Base-by-base conservation (phyloP, 2,888 invertebrate species). In the Rhimphoctona megacephalus region DNA sequence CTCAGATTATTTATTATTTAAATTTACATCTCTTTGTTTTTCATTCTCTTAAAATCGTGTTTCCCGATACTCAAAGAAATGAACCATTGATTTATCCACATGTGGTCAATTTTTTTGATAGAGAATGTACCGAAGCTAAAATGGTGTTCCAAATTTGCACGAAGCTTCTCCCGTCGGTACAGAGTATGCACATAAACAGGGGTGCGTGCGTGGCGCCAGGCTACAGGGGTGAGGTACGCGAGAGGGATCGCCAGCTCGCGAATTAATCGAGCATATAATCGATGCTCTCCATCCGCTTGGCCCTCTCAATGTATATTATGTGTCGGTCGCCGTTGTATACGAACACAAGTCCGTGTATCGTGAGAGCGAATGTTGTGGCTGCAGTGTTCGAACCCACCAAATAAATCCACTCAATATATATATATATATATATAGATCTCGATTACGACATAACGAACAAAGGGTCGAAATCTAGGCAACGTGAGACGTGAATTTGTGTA, bases 221-320 rank as follows among this genome's bases (percentile, higher is more conserved):
- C 43, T 11, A 19, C 73, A 77, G 86, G 81, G 77, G 74, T 66
- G 81, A 64, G 78, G 72, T 64, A 81, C 73, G 84, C 72, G 82
- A 86, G 69, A 73, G 78, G 79, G 82, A 89, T 84, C 84, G 86
- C 81, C 73, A 90, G 91, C 91, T 90, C 90, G 92, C 92, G 92
- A 94, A 94, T 94, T 93, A 94, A 94, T 94, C 94, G 94, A 94
- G 94, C 93, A 92, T 93, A 94, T 94, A 94, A 94, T 94, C 93
- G 94, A 94, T 94, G 93, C 92, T 91, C 89, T 86, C 86, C 84
- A 78, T 86, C 86, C 81, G 81, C 81, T 69, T 84, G 78, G 78
- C 84, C 81, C 81, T 86, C 86, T 84, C 84, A 81, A 81, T 86
- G 86, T 86, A 84, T 81, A 86, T 86, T 84, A 84, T 78, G 84